phyloP scores from a whole-genome alignment of 2,797 vertebrate genomes.

The Heliangelus exortis region DNA sequence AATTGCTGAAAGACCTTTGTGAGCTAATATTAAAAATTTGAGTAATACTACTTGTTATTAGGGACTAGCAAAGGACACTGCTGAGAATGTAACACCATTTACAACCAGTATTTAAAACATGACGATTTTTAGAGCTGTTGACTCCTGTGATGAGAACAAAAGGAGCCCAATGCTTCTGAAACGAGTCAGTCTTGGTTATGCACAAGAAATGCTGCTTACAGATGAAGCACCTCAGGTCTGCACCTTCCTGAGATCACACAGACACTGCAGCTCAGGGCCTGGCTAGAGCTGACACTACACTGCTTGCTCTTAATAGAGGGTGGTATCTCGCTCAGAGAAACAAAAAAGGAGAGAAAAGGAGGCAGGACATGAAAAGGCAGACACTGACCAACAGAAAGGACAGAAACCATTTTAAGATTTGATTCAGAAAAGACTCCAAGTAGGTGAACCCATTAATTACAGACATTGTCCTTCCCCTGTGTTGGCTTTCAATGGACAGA shows the following conservation, averaged over 20 bases:
- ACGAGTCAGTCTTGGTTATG: background rate
- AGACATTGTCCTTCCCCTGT: background rate
- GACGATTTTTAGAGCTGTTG: background rate
- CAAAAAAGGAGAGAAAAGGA: background rate
- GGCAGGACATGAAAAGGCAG: background rate
- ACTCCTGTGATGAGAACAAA: background rate
- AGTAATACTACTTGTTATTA: no score
- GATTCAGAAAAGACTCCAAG: background rate
- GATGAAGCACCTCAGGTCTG: background rate
- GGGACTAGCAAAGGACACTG: background rate
- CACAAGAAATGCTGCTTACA: background rate
- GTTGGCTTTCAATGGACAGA: background rate
- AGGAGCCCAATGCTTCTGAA: background rate
- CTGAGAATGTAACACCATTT: background rate
- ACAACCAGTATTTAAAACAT: background rate
- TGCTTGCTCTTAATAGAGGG: background rate
- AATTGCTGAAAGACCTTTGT: background rate
- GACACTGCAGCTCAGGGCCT: fast-evolving
- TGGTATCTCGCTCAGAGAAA: background rate
- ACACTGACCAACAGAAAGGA: background rate
- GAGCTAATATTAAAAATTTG: background rate
- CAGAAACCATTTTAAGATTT: background rate
- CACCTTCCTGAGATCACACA: background rate
- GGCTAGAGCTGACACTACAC: background rate
- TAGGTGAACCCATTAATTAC: background rate